Base-by-base conservation (phyloP, 2,888 invertebrate genomes). In the Himalopsyche anomala region DNA sequence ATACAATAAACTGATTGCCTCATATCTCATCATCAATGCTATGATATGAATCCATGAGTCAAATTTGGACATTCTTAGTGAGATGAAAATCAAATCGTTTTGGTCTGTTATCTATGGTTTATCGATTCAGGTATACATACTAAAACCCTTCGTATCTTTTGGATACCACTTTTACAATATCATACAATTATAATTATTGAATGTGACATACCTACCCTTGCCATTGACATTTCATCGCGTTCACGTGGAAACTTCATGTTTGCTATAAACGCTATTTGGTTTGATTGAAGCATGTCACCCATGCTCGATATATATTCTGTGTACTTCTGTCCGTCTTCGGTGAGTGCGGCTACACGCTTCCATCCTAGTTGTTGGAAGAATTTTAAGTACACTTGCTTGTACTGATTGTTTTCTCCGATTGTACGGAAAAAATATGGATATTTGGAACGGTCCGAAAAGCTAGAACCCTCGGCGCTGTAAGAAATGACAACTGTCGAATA, bases 391-490 rank as follows among this genome's bases (percentile, higher is more conserved):
- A 89, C 89, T 86, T 92, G 91, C 92, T 94, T 94, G 90, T 95
- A 96, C 90, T 96, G 95, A 83, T 94, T 94, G 90, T 96, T 96
- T 90, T 96, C 96, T 2, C 96, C 96, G 86, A 96, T 96, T 0
- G 97, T 97, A 12, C 97, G 91, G 90, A 96, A 96, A 91, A 97
- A 96, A 90, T 95, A 96, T 0, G 96, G 96, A 91, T 96, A 97
- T 87, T 94, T 95, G 4, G 91, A 91, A 36, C 96, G 92, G 90
- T 96, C 95, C 0, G 94, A 94, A 89, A 96, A 95, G 79, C 94
- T 94, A 2, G 95, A 94, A 0, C 96, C 96, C 90, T 97, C 96
- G 0, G 96, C 97, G 87, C 96, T 95, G 90, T 97, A 97, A 82
- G 96, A 96, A 87, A 97, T 95, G 0, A 96, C 94, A 86, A 96